A percentile compares a stretch with the other conserved stretches of the same genome.
Evolutionary conservation across 2,797 vertebrate genomes (phyloP).

Genomic region (Meriones psammophilus): DNA sequence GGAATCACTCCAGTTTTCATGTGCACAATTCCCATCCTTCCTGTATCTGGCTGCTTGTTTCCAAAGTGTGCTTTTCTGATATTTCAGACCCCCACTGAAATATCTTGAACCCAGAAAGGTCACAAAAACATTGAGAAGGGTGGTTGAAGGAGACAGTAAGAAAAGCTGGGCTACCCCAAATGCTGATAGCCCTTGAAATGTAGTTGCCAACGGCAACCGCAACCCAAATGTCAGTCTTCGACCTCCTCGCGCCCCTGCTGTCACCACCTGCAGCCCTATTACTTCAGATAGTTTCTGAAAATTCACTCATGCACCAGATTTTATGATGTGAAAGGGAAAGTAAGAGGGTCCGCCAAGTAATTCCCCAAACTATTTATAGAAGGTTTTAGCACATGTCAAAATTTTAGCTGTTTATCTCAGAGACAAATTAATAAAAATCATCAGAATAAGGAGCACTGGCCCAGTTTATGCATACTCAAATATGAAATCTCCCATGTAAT

Average conservation of each 20-base stretch:
- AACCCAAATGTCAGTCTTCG: neutral
- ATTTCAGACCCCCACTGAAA: neutral
- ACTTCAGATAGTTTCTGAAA: conserved; percentile 34
- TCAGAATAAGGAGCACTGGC: conserved; percentile 38
- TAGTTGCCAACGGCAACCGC: conserved; percentile 31
- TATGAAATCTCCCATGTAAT: conserved; percentile 69
- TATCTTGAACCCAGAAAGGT: neutral
- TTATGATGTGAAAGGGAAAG: conserved; percentile 53
- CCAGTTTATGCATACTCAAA: conserved; percentile 78
- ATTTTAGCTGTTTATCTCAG: conserved; percentile 28
- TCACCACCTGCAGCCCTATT: neutral
- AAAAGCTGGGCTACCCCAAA: neutral
- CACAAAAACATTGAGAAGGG: neutral
- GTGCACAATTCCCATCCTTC: neutral
- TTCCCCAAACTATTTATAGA: conserved; percentile 57
- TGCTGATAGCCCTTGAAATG: neutral
- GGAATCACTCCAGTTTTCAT: neutral
- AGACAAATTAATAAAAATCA: conserved; percentile 67
- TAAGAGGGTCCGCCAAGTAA: conserved; percentile 49
- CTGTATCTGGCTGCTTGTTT: neutral
- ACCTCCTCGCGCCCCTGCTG: neutral
- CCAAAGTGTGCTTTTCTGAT: neutral
- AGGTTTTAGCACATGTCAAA: conserved; percentile 49
- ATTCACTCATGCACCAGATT: conserved; percentile 39
- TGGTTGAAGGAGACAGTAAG: neutral